Evolutionary conservation across 2,888 invertebrate species (phyloP).

Genomic region (Abscondita cerata): DNA sequence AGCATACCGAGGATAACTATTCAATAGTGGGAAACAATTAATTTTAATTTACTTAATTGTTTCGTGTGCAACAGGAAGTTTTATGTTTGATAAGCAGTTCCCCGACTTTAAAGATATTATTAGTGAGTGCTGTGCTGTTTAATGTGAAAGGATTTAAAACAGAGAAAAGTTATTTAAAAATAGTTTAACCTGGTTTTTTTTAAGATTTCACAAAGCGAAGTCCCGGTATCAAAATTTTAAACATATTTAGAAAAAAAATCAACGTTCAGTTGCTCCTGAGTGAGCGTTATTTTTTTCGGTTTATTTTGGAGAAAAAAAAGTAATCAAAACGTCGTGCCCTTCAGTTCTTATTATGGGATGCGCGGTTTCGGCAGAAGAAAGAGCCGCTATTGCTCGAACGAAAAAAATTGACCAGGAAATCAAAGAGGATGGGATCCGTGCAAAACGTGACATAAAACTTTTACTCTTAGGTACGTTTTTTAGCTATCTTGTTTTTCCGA

Average conservation of each 20-base stretch:
- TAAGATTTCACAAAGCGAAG: background rate
- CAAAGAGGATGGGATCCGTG: conserved; percentile 98
- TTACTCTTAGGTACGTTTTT: conserved; percentile 85
- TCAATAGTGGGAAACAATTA: background rate
- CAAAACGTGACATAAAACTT: conserved; percentile 98
- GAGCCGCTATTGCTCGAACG: conserved; percentile 97
- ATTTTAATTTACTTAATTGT: background rate
- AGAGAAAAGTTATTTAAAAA: conserved; percentile 29
- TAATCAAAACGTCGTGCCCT: conserved; percentile 52
- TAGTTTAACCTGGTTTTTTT: conserved; percentile 18
- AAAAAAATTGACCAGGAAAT: conserved; percentile 97
- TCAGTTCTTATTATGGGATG: conserved; percentile 83
- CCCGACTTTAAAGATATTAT: conserved; percentile 13
- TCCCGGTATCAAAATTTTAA: background rate
- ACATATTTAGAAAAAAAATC: background rate
- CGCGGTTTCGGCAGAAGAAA: conserved; percentile 99
- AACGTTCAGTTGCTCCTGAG: background rate
- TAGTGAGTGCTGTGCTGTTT: conserved; percentile 10
- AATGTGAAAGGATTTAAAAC: conserved; percentile 28
- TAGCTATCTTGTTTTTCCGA: background rate
- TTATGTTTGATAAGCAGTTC: conserved; percentile 25
- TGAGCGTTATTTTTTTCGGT: background rate
- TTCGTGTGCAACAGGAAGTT: conserved; percentile 27
- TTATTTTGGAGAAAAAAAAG: conserved; percentile 12
- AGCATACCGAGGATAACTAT: background rate